Evolutionary conservation across 2,797 vertebrate genomes (phyloP), one percentile per base, ranked within the genome.

Genomic region (Euphonia xanthogaster): DNA sequence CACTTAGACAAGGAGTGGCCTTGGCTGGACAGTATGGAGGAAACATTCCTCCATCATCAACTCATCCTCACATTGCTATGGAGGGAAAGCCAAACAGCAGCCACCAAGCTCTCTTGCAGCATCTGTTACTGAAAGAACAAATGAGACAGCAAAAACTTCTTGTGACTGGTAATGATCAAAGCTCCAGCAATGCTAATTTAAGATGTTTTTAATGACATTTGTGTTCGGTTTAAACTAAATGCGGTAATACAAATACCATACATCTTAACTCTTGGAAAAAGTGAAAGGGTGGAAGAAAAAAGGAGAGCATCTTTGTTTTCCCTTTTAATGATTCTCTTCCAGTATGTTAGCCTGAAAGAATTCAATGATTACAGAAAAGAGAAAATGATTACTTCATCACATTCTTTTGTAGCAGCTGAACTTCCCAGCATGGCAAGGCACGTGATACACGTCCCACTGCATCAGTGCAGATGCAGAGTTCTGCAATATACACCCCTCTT

Each of bases 91-190:
- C 99, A 88, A 99, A 98, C 96, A 99, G 99, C 98, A 99, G 99
- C 97, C 99, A 99, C 94, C 99, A 99, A 95, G 99, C 99, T 72
- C 99, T 99, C 51, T 98, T 99, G 92, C 99, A 99, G 72, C 99
- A 99, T 97, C 98, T 99, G 81, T 98, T 99, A 78, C 96, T 99
- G 97, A 99, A 99, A 97, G 99, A 99, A 95, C 99, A 99, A 97
- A 99, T 99, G 98, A 98, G 99, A 81, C 99, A 99, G 91, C 99
- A 99, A 95, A 99, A 99, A 98, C 98, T 99, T 86, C 98, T 99
- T 88, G 98, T 98, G 94, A 95, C 98, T 93, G 99, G 99, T 99
- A 98, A 98, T 93, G 90, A 87, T 78, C 47, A 82, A 68, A 79
- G 14, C 50, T 30, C 65, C 31, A 25, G 66, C 7, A 33, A 13